Evolutionary conservation across 92 coral and sea anemone genomes (phyloP).

Genomic region (Meandrina meandrites): DNA sequence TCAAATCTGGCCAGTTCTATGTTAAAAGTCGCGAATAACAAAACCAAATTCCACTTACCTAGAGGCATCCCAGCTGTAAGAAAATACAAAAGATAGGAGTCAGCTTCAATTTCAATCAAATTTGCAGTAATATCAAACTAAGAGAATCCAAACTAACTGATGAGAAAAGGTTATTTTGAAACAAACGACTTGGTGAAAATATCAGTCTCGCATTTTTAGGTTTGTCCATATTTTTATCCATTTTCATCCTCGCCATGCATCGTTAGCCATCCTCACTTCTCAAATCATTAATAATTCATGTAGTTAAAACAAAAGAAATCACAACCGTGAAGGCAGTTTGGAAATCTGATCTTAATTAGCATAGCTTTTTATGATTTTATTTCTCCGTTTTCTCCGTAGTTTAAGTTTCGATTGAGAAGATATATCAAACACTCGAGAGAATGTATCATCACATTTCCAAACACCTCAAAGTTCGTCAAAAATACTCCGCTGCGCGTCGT

Average conservation of each 20-base stretch:
- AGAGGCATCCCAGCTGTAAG: slow-evolving; percentile 54
- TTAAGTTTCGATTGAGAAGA: too few relatives aligned
- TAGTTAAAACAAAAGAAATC: too few relatives aligned
- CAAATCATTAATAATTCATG: too few relatives aligned
- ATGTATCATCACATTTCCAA: too few relatives aligned
- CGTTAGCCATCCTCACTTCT: not conserved
- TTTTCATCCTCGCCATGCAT: not conserved
- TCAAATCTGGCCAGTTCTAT: not conserved
- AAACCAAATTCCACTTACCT: slow-evolving; percentile 39
- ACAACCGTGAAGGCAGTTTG: too few relatives aligned
- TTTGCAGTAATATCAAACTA: not conserved
- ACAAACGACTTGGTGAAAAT: not conserved
- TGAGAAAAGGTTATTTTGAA: not conserved
- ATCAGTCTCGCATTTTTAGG: not conserved
- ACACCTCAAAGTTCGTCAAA: too few relatives aligned
- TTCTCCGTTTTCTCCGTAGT: too few relatives aligned
- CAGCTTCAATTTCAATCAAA: not conserved
- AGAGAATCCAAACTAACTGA: not conserved
- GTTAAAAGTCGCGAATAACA: not conserved
- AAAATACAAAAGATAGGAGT: not conserved
- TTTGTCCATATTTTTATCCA: not conserved
- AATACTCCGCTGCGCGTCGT: too few relatives aligned
- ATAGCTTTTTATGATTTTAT: too few relatives aligned
- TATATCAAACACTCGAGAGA: too few relatives aligned
- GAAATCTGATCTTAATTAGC: too few relatives aligned